Conservation (phyloP, 2,888 invertebrate genomes). For the Eucera pruinosa region DNA sequence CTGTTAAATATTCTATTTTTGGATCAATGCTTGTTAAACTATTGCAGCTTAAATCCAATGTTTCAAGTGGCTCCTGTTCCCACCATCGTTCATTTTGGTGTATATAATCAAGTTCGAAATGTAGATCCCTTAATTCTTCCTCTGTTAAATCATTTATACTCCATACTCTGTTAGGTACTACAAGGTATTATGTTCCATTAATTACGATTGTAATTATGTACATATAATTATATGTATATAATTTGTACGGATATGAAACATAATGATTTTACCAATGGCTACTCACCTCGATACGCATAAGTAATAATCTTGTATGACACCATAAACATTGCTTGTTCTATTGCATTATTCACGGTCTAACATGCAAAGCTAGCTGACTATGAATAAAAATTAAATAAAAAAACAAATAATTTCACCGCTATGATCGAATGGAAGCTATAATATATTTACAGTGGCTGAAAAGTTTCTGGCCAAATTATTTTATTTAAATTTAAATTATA, state of each 20-base stretch:
- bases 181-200: constrained; percentile 42
- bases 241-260: background rate
- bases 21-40: constrained; percentile 87
- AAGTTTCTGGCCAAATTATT: too few species aligned
- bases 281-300: constrained; percentile 57
- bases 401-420: constrained; percentile 12
- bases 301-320: constrained; percentile 33
- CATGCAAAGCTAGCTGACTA: constrained; percentile 63
- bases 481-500: too few species aligned
- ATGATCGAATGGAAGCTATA: background rate
- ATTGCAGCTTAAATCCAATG: constrained; percentile 92
- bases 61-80: constrained; percentile 91
- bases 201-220: background rate
- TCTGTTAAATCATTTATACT: constrained; percentile 89
- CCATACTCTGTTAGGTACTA: constrained; percentile 91
- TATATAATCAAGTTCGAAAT: constrained; percentile 87
- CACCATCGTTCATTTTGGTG: constrained; percentile 91
- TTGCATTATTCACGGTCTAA: constrained; percentile 42
- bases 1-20: constrained; percentile 88
- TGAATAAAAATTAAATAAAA: constrained; percentile 30
- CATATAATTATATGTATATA: background rate
- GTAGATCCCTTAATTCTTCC: constrained; percentile 85
- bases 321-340: constrained; percentile 38
- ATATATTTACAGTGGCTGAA: too few species aligned
- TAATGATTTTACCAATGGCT: background rate